Conservation (phyloP, 2,113 vertebrate genomes). For the Oceanodroma tethys region DNA sequence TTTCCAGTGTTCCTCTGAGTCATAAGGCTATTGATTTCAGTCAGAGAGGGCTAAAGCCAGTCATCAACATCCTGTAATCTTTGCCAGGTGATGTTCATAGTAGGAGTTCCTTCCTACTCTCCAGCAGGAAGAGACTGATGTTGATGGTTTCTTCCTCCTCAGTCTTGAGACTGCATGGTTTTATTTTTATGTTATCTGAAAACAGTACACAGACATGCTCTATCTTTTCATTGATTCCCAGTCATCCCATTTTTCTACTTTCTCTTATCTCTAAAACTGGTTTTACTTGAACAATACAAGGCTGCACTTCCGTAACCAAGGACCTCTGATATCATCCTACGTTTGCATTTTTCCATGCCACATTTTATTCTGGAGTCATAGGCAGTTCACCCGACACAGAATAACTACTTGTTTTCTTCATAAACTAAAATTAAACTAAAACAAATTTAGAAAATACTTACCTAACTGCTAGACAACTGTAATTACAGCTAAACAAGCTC, state of each 20-base stretch:
- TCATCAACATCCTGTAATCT: background rate
- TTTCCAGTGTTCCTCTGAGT: background rate
- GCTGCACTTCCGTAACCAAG: background rate
- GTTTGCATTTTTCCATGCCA: background rate
- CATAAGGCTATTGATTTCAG: background rate
- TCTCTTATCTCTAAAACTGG: background rate
- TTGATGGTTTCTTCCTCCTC: background rate
- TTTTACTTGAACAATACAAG: background rate
- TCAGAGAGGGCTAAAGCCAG: background rate
- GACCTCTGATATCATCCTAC: background rate
- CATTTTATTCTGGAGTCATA: background rate
- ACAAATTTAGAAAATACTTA: background rate
- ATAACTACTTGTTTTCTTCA: background rate
- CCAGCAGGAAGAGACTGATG: background rate
- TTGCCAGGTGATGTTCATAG: background rate
- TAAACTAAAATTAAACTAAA: background rate
- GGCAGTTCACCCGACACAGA: background rate
- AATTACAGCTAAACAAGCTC: background rate
- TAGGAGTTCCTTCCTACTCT: background rate
- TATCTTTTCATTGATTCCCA: background rate
- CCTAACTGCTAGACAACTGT: background rate
- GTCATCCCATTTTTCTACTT: accelerated
- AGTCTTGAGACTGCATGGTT: background rate
- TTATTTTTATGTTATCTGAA: background rate
- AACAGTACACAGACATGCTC: background rate